Evolutionary conservation across 2,888 invertebrate genomes (phyloP), one percentile per base, ranked within the genome.

Genomic region (Drosophila paracracens): DNA sequence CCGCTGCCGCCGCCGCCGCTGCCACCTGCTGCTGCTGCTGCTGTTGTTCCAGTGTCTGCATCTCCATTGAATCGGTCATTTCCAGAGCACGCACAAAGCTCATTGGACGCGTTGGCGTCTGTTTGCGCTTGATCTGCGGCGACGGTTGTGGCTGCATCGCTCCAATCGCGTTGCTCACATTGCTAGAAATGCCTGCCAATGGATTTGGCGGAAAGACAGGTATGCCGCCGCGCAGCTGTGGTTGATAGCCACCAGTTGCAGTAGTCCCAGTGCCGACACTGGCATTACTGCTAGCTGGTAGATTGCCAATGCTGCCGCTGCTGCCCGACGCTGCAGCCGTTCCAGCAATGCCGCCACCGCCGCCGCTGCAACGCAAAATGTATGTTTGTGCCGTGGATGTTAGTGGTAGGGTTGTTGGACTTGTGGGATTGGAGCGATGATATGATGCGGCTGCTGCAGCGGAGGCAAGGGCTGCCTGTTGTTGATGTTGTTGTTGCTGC

Each of bases 31-130:
- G 91, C 76, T 25, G 81, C 52, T 60, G 69, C 61, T 92, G 93
- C 60, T 92, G 92, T 70, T 92, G 92, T 72, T 93, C 92, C 52
- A 93, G 81, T 46, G 92, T 93, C 92, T 96, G 95, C 94, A 97
- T 96, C 92, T 98, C 98, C 92, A 97, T 96, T 67, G 96, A 96
- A 93, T 98, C 97, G 82, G 97, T 96, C 95, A 98, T 97, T 93
- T 98, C 97, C 36, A 98, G 94, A 53, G 98, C 98, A 83, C 97
- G 95, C 70, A 97, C 97, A 94, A 98, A 97, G 75, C 97, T 97
- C 94, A 98, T 97, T 53, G 98, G 98, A 70, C 98, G 94, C 57
- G 93, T 93, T 46, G 93, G 93, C 52, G 94, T 93, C 73, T 94
- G 94, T 71, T 95, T 95, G 75, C 95, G 93, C 88, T 95, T 95